A percentile compares a stretch with the other conserved stretches of the same genome.
These are phyloP conservation scores for Mactra quadrangularis DNA, from an alignment of 1,140 invertebrate species.

Conservation along the genomic window DNA sequence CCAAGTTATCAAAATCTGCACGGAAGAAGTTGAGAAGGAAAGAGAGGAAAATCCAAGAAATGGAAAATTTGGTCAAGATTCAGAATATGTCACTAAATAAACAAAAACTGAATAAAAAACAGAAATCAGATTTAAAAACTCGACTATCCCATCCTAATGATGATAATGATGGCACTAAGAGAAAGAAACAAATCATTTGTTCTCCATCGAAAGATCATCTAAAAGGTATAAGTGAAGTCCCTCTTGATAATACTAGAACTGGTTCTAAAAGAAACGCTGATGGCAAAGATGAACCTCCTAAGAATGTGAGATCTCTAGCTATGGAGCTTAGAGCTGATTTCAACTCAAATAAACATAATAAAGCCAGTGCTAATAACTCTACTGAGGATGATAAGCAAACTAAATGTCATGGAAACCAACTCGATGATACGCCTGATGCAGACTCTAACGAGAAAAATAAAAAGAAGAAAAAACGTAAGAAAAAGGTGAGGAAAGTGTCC, in stretches of 20 bases:
- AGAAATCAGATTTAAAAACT: neutral
- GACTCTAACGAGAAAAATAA: neutral
- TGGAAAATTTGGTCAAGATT: conserved; percentile 2
- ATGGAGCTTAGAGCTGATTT: neutral
- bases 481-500: conserved; percentile 51
- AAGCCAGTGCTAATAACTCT: neutral
- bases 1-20: conserved; percentile 37
- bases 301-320: too few relatives aligned
- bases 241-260: too few relatives aligned
- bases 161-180: neutral
- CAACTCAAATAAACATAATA: neutral
- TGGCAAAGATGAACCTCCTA: too few relatives aligned
- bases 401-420: neutral
- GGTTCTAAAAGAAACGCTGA: too few relatives aligned
- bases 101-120: conserved; percentile 1
- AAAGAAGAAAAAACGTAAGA: conserved; percentile 48
- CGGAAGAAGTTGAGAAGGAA: conserved; percentile 47
- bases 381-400: neutral
- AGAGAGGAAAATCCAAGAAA: conserved; percentile 21
- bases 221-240: too few relatives aligned
- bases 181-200: neutral
- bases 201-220: too few relatives aligned
- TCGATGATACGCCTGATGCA: neutral
- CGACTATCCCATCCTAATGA: neutral
- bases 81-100: conserved; percentile 15